Conservation (phyloP, 2,113 vertebrate species). For the Anoura caudifer region DNA sequence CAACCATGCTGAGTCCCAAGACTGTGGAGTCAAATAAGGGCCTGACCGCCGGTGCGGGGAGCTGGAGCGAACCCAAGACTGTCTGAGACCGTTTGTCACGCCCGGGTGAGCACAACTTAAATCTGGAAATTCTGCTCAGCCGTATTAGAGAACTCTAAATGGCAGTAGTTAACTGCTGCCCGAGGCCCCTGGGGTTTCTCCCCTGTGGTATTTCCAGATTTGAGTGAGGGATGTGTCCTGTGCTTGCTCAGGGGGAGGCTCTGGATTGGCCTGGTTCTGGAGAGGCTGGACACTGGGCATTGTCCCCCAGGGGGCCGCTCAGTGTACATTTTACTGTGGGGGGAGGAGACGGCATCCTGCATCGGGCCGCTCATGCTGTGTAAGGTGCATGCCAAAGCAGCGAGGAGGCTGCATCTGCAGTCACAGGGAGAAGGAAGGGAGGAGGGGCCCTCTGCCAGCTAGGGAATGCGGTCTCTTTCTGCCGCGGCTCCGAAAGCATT, state of each 20-base stretch:
- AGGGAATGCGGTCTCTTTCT: rapidly evolving
- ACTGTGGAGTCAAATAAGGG: conserved; percentile 48
- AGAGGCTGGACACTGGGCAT: neutral
- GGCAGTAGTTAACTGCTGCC: conserved; percentile 40
- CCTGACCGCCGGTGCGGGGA: neutral
- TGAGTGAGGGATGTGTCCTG: neutral
- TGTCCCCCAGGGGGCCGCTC: neutral
- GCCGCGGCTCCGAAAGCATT: rapidly evolving
- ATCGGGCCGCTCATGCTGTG: neutral
- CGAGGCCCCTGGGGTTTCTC: conserved; percentile 10
- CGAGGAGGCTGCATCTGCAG: neutral
- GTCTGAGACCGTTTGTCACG: conserved; percentile 53
- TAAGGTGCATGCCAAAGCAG: neutral
- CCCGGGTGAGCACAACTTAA: conserved; percentile 49
- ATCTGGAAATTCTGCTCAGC: conserved; percentile 68
- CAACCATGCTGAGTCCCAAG: neutral
- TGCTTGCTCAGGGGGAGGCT: neutral
- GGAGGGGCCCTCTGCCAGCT: neutral
- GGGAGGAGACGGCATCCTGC: neutral
- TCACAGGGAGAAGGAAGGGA: neutral
- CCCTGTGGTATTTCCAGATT: neutral
- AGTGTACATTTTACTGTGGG: neutral
- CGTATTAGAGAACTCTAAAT: conserved; percentile 51
- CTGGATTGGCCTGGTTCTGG: neutral
- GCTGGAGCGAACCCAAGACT: conserved; percentile 11